These are phyloP conservation scores for Epirrita christyi DNA, from an alignment of 2,888 invertebrate genomes.

Conservation along the genomic window DNA sequence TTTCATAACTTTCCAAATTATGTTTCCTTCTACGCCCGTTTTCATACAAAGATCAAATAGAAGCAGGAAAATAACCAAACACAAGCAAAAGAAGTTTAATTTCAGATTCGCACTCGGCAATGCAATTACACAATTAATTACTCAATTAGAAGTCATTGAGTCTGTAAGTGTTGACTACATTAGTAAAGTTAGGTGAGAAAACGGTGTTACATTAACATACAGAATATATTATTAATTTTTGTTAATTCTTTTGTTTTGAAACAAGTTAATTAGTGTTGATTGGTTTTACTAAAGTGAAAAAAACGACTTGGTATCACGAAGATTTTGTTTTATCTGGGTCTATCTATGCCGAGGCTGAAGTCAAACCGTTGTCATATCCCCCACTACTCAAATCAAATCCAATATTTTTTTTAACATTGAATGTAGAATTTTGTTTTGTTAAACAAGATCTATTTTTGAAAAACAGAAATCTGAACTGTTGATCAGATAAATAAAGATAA, in stretches of 20 bases:
- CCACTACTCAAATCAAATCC: too few species aligned
- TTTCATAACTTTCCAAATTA: too few species aligned
- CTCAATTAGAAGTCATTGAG: slow-evolving; percentile 17
- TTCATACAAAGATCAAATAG: too few species aligned
- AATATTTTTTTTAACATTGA: too few species aligned
- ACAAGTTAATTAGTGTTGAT: neutral
- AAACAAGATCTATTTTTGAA: too few species aligned
- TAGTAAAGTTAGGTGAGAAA: slow-evolving; percentile 4
- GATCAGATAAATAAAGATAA: too few species aligned
- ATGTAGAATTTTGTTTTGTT: too few species aligned
- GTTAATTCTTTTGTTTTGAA: slow-evolving; percentile 18
- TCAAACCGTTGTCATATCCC: neutral
- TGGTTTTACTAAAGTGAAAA: neutral
- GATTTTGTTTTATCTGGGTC: neutral
- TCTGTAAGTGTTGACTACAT: slow-evolving; percentile 7
- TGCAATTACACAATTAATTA: slow-evolving; percentile 8
- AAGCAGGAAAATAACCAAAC: neutral
- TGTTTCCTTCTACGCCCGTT: too few species aligned
- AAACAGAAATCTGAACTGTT: too few species aligned
- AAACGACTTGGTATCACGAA: neutral
- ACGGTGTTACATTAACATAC: slow-evolving; percentile 11
- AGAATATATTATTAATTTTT: slow-evolving; percentile 5
- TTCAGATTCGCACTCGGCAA: slow-evolving; percentile 8
- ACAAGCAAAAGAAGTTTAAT: slow-evolving; percentile 18
- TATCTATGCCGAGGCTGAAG: neutral